Evolutionary conservation across 2,113 vertebrate genomes (phyloP).

Genomic region (Passer domesticus): DNA sequence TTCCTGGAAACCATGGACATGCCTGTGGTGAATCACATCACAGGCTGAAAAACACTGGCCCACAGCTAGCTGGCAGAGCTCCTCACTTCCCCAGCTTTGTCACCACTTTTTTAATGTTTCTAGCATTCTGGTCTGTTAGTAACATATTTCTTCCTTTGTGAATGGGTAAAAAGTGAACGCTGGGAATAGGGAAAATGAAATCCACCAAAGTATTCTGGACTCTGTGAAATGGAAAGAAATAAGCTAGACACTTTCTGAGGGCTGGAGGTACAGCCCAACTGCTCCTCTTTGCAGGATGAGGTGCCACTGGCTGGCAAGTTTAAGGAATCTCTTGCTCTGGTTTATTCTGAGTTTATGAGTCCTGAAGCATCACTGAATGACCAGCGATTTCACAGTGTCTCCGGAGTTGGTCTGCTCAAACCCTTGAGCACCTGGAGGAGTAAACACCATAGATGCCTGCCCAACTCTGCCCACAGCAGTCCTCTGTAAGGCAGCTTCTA

Average conservation of each 20-base stretch:
- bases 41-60: not conserved
- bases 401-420: not conserved
- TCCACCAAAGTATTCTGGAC: not conserved
- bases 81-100: not conserved
- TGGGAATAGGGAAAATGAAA: not conserved
- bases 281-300: not conserved
- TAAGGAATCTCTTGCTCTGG: not conserved
- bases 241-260: not conserved
- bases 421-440: not conserved
- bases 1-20: not conserved
- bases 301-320: not conserved
- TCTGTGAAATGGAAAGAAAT: not conserved
- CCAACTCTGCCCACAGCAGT: not conserved
- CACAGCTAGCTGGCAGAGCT: not conserved
- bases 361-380: not conserved
- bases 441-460: not conserved
- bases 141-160: not conserved
- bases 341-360: not conserved
- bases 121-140: not conserved
- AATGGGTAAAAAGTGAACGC: not conserved
- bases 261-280: not conserved
- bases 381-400: fast-evolving
- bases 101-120: not conserved
- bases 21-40: not conserved
- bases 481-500: not conserved